Base-by-base conservation (phyloP, 2,888 invertebrate species). In the Aethes cnicana region DNA sequence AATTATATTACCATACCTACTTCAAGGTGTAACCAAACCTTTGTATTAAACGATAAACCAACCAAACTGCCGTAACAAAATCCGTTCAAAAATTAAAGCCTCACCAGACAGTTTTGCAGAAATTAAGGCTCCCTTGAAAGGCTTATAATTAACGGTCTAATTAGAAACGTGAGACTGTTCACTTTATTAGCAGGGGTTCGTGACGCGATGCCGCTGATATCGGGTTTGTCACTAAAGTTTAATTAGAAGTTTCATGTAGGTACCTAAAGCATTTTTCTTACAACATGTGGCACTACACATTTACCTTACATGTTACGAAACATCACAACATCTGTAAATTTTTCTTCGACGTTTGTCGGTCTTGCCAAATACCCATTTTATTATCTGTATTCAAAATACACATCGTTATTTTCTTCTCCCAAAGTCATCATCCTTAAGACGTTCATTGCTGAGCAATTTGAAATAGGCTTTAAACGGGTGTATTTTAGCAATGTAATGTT, bases 101-200 rank as follows among this genome's bases (percentile, higher is more conserved):
- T 62, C 63, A 61, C 62, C 68, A 65, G 63, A 74, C 76, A 79
- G 84, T 82, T 81, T 84, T 78, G 80, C 76, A 74, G 77, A 84
- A 84, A 86, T 86, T 86, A 87, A 87, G 81, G 82, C 80, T 79
- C 74, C 77, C 82, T 77, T 84, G 85, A 78, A 84, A 81, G 84
- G 77, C 78, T 87, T 84, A 88, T 85, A 87, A 88, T 86, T 81
- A 87, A 88, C 80, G 81, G 63, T 72, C 85, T 89, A 87, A 88
- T 89, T 88, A 89, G 88, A 71, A 88, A 88, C 85, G 78, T 80
- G 88, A 88, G 82, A 84, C 79, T 75, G 61, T 62, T 72, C 78
- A 74, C 79, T 86, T 87, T 87, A 85, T 86, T 85, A 86, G 81
- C 75, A 64, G 71, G 69, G 69, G 72, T 74, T 84, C 79, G 82